Conservation (phyloP, 2,888 invertebrate species). For the Philhelius pedissequus region DNA sequence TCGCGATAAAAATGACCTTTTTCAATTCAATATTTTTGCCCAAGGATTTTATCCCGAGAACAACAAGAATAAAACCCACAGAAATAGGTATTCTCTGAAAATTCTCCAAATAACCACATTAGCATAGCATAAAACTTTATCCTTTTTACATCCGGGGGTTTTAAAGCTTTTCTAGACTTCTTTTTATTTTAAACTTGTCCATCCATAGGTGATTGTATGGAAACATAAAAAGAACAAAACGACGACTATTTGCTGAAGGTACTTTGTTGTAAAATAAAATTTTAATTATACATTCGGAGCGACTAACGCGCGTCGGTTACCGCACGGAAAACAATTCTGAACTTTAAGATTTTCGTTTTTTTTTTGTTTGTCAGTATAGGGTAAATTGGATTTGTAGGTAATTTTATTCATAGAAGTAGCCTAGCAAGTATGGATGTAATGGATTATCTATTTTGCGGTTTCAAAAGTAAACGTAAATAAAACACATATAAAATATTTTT, state of each 20-base stretch:
- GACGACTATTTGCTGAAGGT: not conserved
- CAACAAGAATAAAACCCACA: not conserved
- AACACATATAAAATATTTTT: too few relatives aligned
- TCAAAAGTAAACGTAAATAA: too few relatives aligned
- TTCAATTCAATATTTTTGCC: constrained; percentile 23
- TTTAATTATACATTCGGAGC: constrained; percentile 53
- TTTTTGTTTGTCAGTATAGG: not conserved
- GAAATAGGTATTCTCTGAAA: constrained; percentile 21
- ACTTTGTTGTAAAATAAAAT: constrained; percentile 41
- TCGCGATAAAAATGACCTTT: constrained; percentile 61
- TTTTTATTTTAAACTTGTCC: not conserved
- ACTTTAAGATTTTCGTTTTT: not conserved
- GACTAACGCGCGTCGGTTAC: constrained; percentile 44
- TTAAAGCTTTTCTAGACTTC: not conserved
- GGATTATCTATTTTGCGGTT: too few relatives aligned
- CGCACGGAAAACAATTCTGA: constrained; percentile 30
- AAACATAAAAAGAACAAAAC: not conserved
- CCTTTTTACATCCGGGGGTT: constrained; percentile 36
- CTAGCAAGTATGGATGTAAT: too few relatives aligned
- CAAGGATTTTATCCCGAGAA: constrained; percentile 9
- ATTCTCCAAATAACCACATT: constrained; percentile 61
- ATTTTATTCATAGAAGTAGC: too few relatives aligned
- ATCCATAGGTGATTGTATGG: constrained; percentile 26
- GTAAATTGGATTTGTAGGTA: too few relatives aligned
- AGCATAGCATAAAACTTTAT: constrained; percentile 62